Base-by-base conservation (phyloP, 2,113 vertebrate genomes). In the Tonatia bakeri region DNA sequence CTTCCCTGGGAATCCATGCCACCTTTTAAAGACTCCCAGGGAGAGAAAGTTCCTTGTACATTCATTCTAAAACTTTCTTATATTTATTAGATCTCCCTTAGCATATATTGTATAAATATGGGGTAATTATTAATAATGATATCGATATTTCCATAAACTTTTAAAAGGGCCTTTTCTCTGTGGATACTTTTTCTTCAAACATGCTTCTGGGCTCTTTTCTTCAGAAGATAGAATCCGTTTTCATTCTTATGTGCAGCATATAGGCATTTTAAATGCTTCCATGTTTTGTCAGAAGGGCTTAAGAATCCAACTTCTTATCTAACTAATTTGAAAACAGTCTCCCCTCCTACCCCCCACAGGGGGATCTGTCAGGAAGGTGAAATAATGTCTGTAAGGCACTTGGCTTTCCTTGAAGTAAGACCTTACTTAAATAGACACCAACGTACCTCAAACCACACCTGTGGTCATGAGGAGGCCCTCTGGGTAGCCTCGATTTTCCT, bases 331-430 rank as follows among this genome's bases (percentile, higher is more conserved):
- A 89, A 96, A 72, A 94, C 73, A 47, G 80, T 65, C 91, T 93
- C 33, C 36, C 67, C 38, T 47, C 22, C n/a, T 61, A n/a, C 38
- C 73, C 89, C 69, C 52, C 31, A 76, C 50, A 50, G 40, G 59
- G 86, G 65, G 85, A 77, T 97, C 96, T 95, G 95, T 96, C 94
- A 80, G 64, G 95, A 95, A 94, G 76, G 95, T 91, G 75, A 87
- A 87, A 93, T 97, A 84, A 98, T 93, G 97, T 97, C 97, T 97
- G 86, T 93, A 82, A 79, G 79, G 75, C 40, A 15, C 77, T 92
- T 95, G 91, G 89, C 94, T 96, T 92, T 94, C 56, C 91, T 87
- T 93, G 89, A 92, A 87, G 54, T 84, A 95, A 97, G 96, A 96
- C 96, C 20, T 97, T 95, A 97, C 94, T 91, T 95, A 97, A 96